These are phyloP conservation scores for Oryctolagus cuniculus DNA, from an alignment of 2,113 vertebrate species.

Conservation along the genomic window mOryCun1.1 NC_091442.1:100333001-100333500, in stretches of 20 bases:
- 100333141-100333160: slow-evolving; percentile 71
- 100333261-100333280: slow-evolving; percentile 62
- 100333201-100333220: slow-evolving; percentile 77
- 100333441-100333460: slow-evolving; percentile 81
- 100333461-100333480: slow-evolving; percentile 76
- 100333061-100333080: slow-evolving; percentile 78
- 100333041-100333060: slow-evolving; percentile 80
- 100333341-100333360: slow-evolving; percentile 36
- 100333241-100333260: slow-evolving; percentile 70
- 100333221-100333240: slow-evolving; percentile 74
- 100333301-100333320: slow-evolving; percentile 73
- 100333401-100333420: slow-evolving; percentile 64
- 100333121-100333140: slow-evolving; percentile 70
- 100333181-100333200: slow-evolving; percentile 62
- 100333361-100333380: slow-evolving; percentile 77
- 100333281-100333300: slow-evolving; percentile 72
- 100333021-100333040: slow-evolving; percentile 80
- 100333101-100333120: slow-evolving; percentile 75
- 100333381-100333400: slow-evolving; percentile 65
- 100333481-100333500: slow-evolving; percentile 77
- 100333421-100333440: slow-evolving; percentile 78
- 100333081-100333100: slow-evolving; percentile 71
- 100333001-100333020: slow-evolving; percentile 61
- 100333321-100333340: slow-evolving; percentile 70
- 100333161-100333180: slow-evolving; percentile 76